Percentiles rank a stretch among this genome's conserved stretches.
Conservation (phyloP, 2,113 vertebrate genomes). For the Gnathonemus echidnorhynchus region DNA sequence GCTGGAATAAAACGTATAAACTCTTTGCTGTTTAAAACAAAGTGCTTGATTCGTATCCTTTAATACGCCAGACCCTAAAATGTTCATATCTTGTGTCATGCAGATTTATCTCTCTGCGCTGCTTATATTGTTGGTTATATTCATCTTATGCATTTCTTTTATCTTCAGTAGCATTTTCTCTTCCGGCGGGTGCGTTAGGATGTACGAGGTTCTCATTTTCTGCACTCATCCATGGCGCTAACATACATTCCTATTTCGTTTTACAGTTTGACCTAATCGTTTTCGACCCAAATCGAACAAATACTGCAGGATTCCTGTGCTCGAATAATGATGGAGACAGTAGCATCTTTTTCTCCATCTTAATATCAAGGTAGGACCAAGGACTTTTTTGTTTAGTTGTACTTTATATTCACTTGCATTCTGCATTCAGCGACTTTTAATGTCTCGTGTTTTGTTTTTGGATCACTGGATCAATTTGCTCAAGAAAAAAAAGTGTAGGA, state of each 20-base stretch:
- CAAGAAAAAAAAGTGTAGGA: neutral
- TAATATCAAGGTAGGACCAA: conserved; percentile 12
- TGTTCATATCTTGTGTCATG: neutral
- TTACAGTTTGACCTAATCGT: neutral
- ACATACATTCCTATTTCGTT: neutral
- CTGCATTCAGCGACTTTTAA: neutral
- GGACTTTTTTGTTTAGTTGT: neutral
- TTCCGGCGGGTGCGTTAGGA: neutral
- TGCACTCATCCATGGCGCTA: neutral
- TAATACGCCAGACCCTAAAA: neutral
- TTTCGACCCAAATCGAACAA: neutral
- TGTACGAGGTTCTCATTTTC: neutral
- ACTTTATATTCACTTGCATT: neutral
- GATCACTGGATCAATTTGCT: neutral
- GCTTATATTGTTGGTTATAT: neutral
- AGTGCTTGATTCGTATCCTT: neutral
- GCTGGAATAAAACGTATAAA: neutral
- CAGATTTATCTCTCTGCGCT: neutral
- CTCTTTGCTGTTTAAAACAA: neutral
- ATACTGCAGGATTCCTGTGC: neutral
- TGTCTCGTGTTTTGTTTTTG: neutral
- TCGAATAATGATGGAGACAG: neutral
- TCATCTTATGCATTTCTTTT: neutral
- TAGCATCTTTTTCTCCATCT: conserved; percentile 12
- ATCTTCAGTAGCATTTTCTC: neutral